Evolutionary conservation across 2,888 invertebrate species (phyloP).

Genomic region (Microplitis manilae): DNA sequence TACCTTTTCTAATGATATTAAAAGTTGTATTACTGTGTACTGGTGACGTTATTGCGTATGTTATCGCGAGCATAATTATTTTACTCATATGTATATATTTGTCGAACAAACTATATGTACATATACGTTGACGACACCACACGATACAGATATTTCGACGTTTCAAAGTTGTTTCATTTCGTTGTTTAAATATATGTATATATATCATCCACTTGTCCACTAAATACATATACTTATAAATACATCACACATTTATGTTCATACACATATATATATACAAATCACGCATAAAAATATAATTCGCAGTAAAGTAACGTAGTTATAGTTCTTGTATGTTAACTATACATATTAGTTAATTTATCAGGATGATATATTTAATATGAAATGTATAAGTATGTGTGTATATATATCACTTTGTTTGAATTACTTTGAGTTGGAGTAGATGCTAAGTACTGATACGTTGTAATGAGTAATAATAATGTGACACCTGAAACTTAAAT

Average conservation of each 20-base stretch:
- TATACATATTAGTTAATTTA: neutral
- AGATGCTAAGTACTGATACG: neutral
- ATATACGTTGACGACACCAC: neutral
- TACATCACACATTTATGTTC: neutral
- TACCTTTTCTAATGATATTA: slow-evolving; percentile 51
- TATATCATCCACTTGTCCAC: neutral
- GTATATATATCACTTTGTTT: neutral
- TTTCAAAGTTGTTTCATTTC: slow-evolving; percentile 22
- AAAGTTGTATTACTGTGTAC: slow-evolving; percentile 46
- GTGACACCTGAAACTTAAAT: slow-evolving; percentile 35
- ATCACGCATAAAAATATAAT: slow-evolving; percentile 1
- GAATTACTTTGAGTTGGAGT: neutral
- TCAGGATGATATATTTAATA: neutral
- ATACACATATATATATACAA: slow-evolving; percentile 7
- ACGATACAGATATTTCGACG: slow-evolving; percentile 26
- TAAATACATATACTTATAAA: neutral
- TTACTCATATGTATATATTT: slow-evolving; percentile 26
- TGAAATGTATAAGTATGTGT: neutral
- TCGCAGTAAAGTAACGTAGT: slow-evolving; percentile 12
- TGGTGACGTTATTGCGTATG: slow-evolving; percentile 44
- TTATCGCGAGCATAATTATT: slow-evolving; percentile 53
- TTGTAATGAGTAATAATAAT: slow-evolving; percentile 16
- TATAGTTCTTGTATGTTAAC: neutral
- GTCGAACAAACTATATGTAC: slow-evolving; percentile 35
- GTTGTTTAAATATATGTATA: neutral